Percentiles rank a stretch among this genome's conserved stretches.
phyloP scores from a whole-genome alignment of 2,797 vertebrate species.

The Syncerus caffer region DNA sequence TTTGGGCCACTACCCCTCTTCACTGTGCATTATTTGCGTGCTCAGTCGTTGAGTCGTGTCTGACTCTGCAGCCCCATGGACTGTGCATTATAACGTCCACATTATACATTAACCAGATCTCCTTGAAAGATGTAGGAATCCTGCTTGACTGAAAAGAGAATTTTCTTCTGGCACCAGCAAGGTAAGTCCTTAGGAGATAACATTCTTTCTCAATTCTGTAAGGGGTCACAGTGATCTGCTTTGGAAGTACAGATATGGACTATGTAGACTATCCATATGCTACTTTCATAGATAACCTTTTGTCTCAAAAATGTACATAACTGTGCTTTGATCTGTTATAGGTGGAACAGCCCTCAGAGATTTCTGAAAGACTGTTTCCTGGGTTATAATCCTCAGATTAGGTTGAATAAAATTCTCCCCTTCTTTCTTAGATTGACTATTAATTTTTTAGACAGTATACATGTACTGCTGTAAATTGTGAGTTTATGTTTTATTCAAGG shows the following conservation, averaged over 20 bases:
- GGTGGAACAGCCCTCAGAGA: background rate
- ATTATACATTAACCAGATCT: background rate
- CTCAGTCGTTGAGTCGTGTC: background rate
- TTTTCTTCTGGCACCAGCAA: background rate
- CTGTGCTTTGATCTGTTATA: background rate
- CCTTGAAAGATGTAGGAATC: background rate
- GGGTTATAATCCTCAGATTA: background rate
- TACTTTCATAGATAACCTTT: background rate
- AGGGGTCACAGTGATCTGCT: background rate
- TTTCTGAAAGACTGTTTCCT: background rate
- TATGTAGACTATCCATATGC: background rate
- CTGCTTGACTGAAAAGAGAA: background rate
- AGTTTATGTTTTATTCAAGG: background rate
- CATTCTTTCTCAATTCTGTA: background rate
- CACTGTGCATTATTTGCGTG: background rate
- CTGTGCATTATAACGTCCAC: background rate
- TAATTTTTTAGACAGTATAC: background rate
- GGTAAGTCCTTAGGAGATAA: background rate
- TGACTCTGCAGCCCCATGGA: background rate
- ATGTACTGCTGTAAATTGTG: background rate
- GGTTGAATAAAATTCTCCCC: background rate
- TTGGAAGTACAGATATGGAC: background rate
- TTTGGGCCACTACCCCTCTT: background rate
- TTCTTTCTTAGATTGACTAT: background rate
- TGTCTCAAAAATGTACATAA: background rate